Evolutionary conservation across 2,888 invertebrate genomes (phyloP), one percentile per base, ranked within the genome.

Genomic region (Ditula angustiorana): DNA sequence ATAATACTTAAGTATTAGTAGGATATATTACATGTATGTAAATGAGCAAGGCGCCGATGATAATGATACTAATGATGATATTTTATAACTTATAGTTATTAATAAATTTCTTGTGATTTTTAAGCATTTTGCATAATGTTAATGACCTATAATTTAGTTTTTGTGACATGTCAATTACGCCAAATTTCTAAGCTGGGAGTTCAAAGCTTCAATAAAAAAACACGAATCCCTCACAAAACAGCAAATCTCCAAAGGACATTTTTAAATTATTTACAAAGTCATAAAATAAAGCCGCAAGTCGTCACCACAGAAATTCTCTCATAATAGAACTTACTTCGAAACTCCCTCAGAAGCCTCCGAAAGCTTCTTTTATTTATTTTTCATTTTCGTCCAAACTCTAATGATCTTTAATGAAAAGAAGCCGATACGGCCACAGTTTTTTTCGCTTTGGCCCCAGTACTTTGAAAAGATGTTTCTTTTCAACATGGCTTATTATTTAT

Each of bases 361-460:
- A 71, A 73, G 76, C 70, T 62, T 72, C 72, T 71, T 77, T 80
- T 87, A 83, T 86, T 86, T 86, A 82, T 87, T 82, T 86, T 84
- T 77, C 83, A 82, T 86, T 87, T 86, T 87, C 83, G 83, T 85
- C 82, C 78, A 80, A 86, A 83, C 84, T 88, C 87, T 89, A 89
- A 90, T 90, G 91, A 88, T 86, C 83, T 85, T 83, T 86, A 86
- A 90, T 88, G 86, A 90, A 90, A 87, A 83, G 86, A 82, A 81
- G 82, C 80, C 86, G 86, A 86, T 87, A 82, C 78, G 77, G 73
- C 75, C 73, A 76, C 72, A 71, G 74, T 80, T 81, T 82, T 80
- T 77, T 77, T 70, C 67, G 67, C 72, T 70, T 72, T 69, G 69
- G 67, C 65, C 65, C 37, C 56, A 41, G 55, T 68, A 72, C 77